These are phyloP conservation scores for Xestia c-nigrum DNA, from an alignment of 2,888 invertebrate genomes.

Conservation along the genomic window DNA sequence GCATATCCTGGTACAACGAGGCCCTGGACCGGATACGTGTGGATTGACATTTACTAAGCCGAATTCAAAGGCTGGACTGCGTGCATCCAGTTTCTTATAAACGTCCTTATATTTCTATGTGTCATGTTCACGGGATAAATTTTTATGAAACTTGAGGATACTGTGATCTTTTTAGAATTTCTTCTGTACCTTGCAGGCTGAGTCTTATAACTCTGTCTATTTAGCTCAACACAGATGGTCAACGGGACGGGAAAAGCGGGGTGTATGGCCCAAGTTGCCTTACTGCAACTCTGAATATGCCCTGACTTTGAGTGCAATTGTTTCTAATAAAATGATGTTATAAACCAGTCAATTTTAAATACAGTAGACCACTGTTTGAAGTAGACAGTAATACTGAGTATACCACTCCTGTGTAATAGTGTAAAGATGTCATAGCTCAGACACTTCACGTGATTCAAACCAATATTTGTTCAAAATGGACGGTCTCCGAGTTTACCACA, in stretches of 20 bases:
- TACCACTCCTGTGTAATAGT: constrained; percentile 3
- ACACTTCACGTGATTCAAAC: constrained; percentile 18
- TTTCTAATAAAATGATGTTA: constrained; percentile 32
- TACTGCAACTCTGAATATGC: background rate
- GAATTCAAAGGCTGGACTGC: constrained; percentile 54
- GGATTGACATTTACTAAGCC: constrained; percentile 1
- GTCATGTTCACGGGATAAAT: constrained; percentile 63
- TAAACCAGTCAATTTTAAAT: constrained; percentile 22
- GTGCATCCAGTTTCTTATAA: constrained; percentile 49
- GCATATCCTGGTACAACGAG: background rate
- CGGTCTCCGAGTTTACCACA: constrained; percentile 71
- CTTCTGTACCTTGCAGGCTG: constrained; percentile 32
- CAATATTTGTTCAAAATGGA: constrained; percentile 52
- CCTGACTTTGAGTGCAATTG: constrained; percentile 6
- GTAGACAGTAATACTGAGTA: constrained; percentile 8
- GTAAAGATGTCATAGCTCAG: constrained; percentile 15
- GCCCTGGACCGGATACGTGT: background rate
- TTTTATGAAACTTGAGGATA: constrained; percentile 61
- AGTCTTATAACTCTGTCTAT: constrained; percentile 9
- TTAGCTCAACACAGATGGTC: constrained; percentile 18
- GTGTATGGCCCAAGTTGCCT: background rate
- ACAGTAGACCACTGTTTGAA: constrained; percentile 30
- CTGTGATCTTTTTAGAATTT: constrained; percentile 63
- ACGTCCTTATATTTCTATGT: constrained; percentile 42
- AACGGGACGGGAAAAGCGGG: background rate